Percentiles rank a stretch among this genome's conserved stretches.
Evolutionary conservation across 92 coral and sea anemone genomes (phyloP).

Genomic region (Phenganax marumi): DNA sequence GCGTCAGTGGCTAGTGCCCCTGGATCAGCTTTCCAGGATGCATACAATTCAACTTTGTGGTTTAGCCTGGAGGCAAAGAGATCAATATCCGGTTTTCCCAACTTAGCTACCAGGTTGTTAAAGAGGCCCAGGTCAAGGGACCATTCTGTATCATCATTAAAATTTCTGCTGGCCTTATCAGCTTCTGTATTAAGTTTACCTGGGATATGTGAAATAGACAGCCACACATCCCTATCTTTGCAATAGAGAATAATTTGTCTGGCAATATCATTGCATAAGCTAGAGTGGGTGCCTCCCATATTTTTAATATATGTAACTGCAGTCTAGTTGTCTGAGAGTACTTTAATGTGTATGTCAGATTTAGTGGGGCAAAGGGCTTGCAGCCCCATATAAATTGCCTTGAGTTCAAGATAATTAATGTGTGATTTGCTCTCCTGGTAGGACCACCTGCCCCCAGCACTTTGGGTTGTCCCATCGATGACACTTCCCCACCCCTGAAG

Average conservation of each 20-base stretch:
- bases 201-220: constrained; percentile 61
- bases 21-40: too few relatives aligned
- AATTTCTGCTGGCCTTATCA: too few relatives aligned
- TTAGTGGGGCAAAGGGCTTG: constrained; percentile 27
- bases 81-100: constrained; percentile 61
- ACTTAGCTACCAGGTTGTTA: constrained; percentile 30
- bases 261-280: constrained; percentile 48
- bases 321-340: constrained; percentile 38
- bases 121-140: constrained; percentile 50
- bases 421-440: constrained; percentile 17
- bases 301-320: background rate
- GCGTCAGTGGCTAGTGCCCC: constrained; percentile 65
- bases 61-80: constrained; percentile 69
- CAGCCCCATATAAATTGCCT: constrained; percentile 43
- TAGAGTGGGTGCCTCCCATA: constrained; percentile 18
- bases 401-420: constrained; percentile 50
- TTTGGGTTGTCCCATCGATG: constrained; percentile 28
- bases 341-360: constrained; percentile 21
- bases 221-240: constrained; percentile 41
- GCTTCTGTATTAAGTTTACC: too few relatives aligned
- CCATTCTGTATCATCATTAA: constrained; percentile 74
- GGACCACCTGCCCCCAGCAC: constrained; percentile 51
- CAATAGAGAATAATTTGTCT: constrained; percentile 46
- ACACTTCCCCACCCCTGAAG: too few relatives aligned
- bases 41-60: constrained; percentile 51